A percentile compares a stretch with the other conserved stretches of the same genome.
phyloP scores from a whole-genome alignment of 2,888 invertebrate species.

The Dynastes maya region DNA sequence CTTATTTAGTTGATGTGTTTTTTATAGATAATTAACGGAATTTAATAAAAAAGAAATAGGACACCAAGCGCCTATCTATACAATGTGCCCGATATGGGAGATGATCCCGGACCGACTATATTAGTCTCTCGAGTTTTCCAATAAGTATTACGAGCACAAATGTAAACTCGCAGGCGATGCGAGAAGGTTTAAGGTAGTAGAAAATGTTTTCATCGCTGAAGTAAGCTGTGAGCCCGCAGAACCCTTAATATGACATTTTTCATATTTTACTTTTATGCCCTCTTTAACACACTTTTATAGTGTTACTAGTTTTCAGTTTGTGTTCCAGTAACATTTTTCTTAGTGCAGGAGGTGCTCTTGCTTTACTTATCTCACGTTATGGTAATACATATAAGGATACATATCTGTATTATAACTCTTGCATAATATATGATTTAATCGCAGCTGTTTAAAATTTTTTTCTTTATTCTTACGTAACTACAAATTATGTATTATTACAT shows the following conservation, averaged over 20 bases:
- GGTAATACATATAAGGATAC: too few species aligned
- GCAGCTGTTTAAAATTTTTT: too few species aligned
- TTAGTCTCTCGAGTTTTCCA: conserved; percentile 35
- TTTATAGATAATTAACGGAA: conserved; percentile 35
- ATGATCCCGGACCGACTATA: conserved; percentile 22
- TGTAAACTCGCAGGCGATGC: conserved; percentile 35
- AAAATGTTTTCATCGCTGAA: conserved; percentile 33
- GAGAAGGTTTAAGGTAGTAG: conserved; percentile 34
- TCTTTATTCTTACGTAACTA: too few species aligned
- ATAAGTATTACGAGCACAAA: conserved; percentile 35
- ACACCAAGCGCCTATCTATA: neutral
- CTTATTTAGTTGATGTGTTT: neutral
- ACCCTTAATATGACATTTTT: conserved; percentile 18
- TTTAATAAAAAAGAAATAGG: conserved; percentile 32
- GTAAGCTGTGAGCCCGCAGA: conserved; percentile 4
- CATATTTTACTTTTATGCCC: conserved; percentile 2
- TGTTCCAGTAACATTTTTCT: too few species aligned
- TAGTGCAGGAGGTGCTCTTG: too few species aligned
- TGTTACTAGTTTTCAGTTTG: too few species aligned
- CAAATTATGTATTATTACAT: too few species aligned
- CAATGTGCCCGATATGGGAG: neutral
- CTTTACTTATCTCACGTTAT: too few species aligned
- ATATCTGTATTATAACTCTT: too few species aligned
- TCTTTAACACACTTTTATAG: too few species aligned
- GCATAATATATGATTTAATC: too few species aligned